phyloP scores from a whole-genome alignment of 92 coral and sea anemone genomes.

The Hydrozoanthus gracilis region DNA sequence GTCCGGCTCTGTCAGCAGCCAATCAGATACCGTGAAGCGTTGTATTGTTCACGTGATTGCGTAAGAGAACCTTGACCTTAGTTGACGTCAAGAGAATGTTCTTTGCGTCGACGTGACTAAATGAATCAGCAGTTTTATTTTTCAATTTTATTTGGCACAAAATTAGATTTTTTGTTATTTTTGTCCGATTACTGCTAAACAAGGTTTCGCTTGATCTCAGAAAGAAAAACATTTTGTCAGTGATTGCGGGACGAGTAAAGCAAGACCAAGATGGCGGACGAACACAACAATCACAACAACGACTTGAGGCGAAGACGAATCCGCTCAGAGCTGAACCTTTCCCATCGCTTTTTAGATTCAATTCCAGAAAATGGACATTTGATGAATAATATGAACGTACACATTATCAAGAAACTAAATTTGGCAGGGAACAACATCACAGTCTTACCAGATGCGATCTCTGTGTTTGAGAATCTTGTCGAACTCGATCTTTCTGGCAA shows the following conservation, averaged over 20 bases:
- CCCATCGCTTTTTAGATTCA: conserved; percentile 76
- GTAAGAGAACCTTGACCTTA: neutral
- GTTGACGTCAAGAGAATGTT: neutral
- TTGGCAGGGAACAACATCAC: conserved; percentile 85
- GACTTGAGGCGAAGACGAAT: conserved; percentile 46
- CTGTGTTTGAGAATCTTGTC: conserved; percentile 73
- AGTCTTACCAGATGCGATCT: conserved; percentile 83
- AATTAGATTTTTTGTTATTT: neutral
- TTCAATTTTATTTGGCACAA: neutral
- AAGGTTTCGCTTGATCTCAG: neutral
- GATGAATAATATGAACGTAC: conserved; percentile 70
- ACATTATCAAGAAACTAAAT: conserved; percentile 67
- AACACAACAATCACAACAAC: conserved; percentile 1
- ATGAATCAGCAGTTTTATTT: neutral
- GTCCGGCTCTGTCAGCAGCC: neutral
- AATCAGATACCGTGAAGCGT: neutral
- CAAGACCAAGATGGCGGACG: conserved; percentile 48
- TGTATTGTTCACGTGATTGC: neutral
- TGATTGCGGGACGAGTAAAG: neutral
- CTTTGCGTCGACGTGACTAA: neutral
- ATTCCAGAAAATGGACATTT: conserved; percentile 76
- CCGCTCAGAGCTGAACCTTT: conserved; percentile 64
- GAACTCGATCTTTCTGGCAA: conserved; percentile 89
- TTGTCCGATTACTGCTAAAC: neutral
- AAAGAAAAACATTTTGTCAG: neutral